A percentile compares a stretch with the other conserved stretches of the same genome.
Conservation (phyloP, 2,113 vertebrate species). For the Triplophysa siluroides region DNA sequence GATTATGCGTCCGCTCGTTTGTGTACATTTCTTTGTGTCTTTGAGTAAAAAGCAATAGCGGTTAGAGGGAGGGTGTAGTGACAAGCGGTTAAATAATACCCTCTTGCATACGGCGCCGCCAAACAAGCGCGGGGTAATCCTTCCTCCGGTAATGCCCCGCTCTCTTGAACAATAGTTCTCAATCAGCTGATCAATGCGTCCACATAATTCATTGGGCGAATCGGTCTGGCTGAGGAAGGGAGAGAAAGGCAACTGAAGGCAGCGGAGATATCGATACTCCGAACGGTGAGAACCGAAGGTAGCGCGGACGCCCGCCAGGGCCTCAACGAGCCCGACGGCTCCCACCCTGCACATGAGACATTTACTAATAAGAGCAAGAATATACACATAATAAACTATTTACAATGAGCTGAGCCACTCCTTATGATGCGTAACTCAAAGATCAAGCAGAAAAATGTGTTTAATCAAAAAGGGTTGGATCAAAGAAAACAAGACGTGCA, state of each 20-base stretch:
- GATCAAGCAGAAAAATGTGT: slow-evolving; percentile 71
- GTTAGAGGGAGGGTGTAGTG: slow-evolving; percentile 58
- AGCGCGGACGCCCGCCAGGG: slow-evolving; percentile 82
- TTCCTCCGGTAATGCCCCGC: slow-evolving; percentile 93
- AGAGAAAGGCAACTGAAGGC: slow-evolving; percentile 76
- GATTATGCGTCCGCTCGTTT: slow-evolving; percentile 90
- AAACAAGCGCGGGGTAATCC: slow-evolving; percentile 76
- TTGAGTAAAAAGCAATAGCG: slow-evolving; percentile 51
- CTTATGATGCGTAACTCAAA: slow-evolving; percentile 65
- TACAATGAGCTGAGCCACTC: slow-evolving; percentile 67
- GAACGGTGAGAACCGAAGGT: slow-evolving; percentile 86
- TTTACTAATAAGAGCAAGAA: slow-evolving; percentile 74
- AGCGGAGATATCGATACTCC: slow-evolving; percentile 85
- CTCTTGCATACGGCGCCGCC: slow-evolving; percentile 79
- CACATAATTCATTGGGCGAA: slow-evolving; percentile 96
- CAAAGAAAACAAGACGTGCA: slow-evolving; percentile 46
- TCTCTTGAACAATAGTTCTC: slow-evolving; percentile 97
- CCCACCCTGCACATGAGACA: slow-evolving; percentile 66
- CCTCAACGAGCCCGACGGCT: slow-evolving; percentile 55
- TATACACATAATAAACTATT: slow-evolving; percentile 75
- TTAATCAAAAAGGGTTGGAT: slow-evolving; percentile 49
- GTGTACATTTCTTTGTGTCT: slow-evolving; percentile 52
- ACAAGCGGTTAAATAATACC: slow-evolving; percentile 76
- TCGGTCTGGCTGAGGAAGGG: slow-evolving; percentile 79
- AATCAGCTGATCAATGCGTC: slow-evolving; percentile 99